Base-by-base conservation (phyloP, 1,140 invertebrate species). In the Elysia chlorotica region DNA sequence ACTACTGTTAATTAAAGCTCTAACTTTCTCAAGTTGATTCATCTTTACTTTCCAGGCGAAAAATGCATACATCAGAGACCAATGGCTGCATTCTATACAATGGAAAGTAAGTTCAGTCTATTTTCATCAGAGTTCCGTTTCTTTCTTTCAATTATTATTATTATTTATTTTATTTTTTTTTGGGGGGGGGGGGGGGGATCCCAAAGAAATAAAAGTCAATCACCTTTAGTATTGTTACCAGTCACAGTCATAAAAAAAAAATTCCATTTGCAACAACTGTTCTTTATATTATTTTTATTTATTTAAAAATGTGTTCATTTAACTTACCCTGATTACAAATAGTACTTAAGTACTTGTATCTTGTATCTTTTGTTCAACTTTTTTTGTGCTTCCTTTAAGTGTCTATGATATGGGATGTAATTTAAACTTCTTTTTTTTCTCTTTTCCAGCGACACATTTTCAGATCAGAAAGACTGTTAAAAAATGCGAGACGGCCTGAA, bases 1-100 rank as follows among this genome's bases (percentile, higher is more conserved):
- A n/a, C n/a, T n/a, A n/a, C n/a, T n/a, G n/a, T n/a, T n/a, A n/a
- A n/a, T n/a, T n/a, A n/a, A n/a, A n/a, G n/a, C 61, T 71, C 25
- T 36, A 19, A 5, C 59, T 23, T 4, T 4, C 14, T 38, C 36
- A 30, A 70, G 30, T 19, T 35, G 21, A 68, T 30, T 69, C 56
- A 62, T 23, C 30, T 59, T 30, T 59, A 19, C 25, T 74, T 65
- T 56, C 59, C 87, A 90, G 91, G 92, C 92, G 28, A 93, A 91
- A 79, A 94, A 93, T 83, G 90, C 92, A 38, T 94, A 94, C 80
- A 91, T 92, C 10, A 89, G 94, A 83, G 93, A 95, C 88, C 94
- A 95, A 83, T 95, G 93, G 93, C 92, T 92, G 78, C 91, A 94
- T 84, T 94, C 94, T 53, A 93, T 95, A 80, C 87, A 92, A 65